Percentiles rank a stretch among this genome's conserved stretches.
Conservation (phyloP, 1,140 invertebrate species). For the Himalopsyche phryganea region DNA sequence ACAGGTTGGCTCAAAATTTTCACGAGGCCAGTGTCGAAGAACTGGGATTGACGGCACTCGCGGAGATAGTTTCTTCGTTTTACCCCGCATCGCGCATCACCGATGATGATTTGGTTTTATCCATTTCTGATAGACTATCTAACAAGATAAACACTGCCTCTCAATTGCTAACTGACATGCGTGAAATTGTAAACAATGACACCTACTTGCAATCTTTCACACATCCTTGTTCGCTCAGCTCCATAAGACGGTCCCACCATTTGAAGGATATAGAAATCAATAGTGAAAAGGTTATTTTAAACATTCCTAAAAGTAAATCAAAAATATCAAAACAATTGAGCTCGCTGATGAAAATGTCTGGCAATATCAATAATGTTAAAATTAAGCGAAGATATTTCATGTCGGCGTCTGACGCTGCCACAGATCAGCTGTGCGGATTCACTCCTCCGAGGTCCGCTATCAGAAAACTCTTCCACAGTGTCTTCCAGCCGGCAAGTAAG, state of each 20-base stretch:
- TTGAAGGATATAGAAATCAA: conserved; percentile 44
- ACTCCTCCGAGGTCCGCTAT: conserved; percentile 43
- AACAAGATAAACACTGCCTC: conserved; percentile 13
- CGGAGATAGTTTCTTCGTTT: conserved; percentile 6
- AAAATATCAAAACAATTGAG: conserved; percentile 8
- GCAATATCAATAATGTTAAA: conserved; percentile 46
- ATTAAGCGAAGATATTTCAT: conserved; percentile 49
- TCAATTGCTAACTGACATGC: conserved; percentile 9
- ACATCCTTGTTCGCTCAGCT: conserved; percentile 50
- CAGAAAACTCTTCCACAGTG: conserved; percentile 46
- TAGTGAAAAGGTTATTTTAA: conserved; percentile 35
- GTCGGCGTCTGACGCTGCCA: conserved; percentile 47
- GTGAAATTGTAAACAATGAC: conserved; percentile 10
- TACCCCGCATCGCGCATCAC: background rate
- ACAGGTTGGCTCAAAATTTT: background rate
- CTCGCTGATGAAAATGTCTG: conserved; percentile 28
- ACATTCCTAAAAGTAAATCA: conserved; percentile 19
- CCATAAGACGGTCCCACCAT: conserved; percentile 47
- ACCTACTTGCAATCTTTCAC: conserved; percentile 41
- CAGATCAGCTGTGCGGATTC: conserved; percentile 45
- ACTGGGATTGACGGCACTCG: conserved; percentile 14
- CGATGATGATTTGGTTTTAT: conserved; percentile 16
- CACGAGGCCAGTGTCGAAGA: conserved; percentile 17
- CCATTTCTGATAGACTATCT: conserved; percentile 13
- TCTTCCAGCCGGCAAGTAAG: conserved; percentile 47